Conservation (phyloP, 2,113 vertebrate genomes). For the Nesoenas mayeri region DNA sequence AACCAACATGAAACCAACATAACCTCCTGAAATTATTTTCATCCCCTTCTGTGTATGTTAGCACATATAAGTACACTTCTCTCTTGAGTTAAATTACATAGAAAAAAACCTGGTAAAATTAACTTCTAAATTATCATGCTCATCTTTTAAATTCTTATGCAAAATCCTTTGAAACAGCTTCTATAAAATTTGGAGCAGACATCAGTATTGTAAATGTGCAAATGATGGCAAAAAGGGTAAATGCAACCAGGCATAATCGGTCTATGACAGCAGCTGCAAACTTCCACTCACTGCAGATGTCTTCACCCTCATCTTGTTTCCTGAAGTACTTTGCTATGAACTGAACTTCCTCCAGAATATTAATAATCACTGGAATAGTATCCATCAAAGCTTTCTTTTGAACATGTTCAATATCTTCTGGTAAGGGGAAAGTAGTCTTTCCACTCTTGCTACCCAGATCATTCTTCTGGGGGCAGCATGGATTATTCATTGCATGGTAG, state of each 20-base stretch:
- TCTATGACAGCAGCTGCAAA: conserved; percentile 91
- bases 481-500: conserved; percentile 78
- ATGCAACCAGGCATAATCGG: conserved; percentile 88
- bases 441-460: conserved; percentile 73
- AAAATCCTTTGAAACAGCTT: conserved; percentile 91
- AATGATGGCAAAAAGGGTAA: conserved; percentile 89
- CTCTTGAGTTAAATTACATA: conserved; percentile 5
- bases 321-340: conserved; percentile 85
- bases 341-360: conserved; percentile 87
- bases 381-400: conserved; percentile 73
- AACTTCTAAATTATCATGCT: neutral
- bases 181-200: conserved; percentile 90
- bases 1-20: too few relatives aligned
- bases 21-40: conserved; percentile 24
- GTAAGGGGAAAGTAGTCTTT: conserved; percentile 46
- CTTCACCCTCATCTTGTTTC: conserved; percentile 84
- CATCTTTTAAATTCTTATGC: conserved; percentile 67
- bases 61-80: conserved; percentile 25
- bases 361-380: conserved; percentile 76
- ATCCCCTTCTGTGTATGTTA: conserved; percentile 42
- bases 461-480: conserved; percentile 74
- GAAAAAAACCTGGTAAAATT: conserved; percentile 1
- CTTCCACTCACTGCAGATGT: conserved; percentile 89
- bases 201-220: conserved; percentile 91
- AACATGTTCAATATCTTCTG: conserved; percentile 66